Conservation (phyloP, 1,140 invertebrate genomes). For the Pseudomyrmex cubaensis region DNA sequence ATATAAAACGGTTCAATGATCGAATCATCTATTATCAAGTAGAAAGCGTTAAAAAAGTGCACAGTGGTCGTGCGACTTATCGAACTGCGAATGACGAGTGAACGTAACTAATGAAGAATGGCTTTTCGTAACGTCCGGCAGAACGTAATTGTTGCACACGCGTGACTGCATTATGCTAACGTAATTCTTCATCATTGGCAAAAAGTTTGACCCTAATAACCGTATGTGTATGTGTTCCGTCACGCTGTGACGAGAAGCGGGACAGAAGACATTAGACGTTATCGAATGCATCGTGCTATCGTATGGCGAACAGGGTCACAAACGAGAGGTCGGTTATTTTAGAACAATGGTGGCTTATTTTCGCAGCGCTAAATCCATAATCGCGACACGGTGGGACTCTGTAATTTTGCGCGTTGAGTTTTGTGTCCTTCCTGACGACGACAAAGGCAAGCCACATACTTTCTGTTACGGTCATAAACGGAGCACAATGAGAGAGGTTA, state of each 20-base stretch:
- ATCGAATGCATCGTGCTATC: conserved; percentile 41
- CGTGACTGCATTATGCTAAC: conserved; percentile 16
- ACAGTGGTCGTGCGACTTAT: conserved; percentile 35
- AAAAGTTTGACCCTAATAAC: conserved; percentile 45
- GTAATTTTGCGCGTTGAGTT: conserved; percentile 51
- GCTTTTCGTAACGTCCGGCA: conserved; percentile 45
- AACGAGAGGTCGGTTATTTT: conserved; percentile 4
- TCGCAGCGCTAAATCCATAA: conserved; percentile 47
- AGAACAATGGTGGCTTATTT: conserved; percentile 41
- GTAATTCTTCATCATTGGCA: conserved; percentile 26
- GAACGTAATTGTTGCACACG: conserved; percentile 31
- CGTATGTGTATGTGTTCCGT: background rate
- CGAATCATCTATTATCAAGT: conserved; percentile 18
- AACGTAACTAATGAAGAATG: conserved; percentile 56
- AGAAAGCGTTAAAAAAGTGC: conserved; percentile 50
- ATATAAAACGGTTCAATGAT: conserved; percentile 33
- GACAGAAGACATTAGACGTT: conserved; percentile 17
- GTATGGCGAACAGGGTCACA: conserved; percentile 14
- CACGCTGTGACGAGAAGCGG: conserved; percentile 3
- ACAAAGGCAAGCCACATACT: conserved; percentile 55
- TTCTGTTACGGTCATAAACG: conserved; percentile 69
- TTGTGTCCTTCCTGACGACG: conserved; percentile 47
- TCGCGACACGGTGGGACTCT: background rate
- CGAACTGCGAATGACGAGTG: conserved; percentile 32
- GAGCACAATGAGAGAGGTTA: conserved; percentile 66